Evolutionary conservation across 2,797 vertebrate genomes (phyloP), one percentile per base, ranked within the genome.

Genomic region (Propithecus deckenii): DNA sequence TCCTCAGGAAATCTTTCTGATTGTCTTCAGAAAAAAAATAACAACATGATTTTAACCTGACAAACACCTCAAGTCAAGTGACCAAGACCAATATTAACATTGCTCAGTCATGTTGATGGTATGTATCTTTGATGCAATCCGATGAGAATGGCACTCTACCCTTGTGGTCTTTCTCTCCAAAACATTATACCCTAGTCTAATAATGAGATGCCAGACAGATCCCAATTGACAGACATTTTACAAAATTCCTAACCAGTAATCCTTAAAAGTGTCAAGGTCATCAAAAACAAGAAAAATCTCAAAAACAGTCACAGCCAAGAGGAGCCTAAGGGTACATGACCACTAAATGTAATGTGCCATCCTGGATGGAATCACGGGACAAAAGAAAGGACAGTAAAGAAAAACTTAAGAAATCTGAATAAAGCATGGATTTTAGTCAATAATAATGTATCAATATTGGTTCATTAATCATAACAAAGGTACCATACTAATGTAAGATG

Each of bases 11-110:
- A 94, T 67, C 6, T 13, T 25, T 55, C 72, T 50, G 25, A 71
- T 38, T 55, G 6, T 84, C 61, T 86, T 91, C 25, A 91, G 67
- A 30, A 86, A 92, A 94, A 46, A 86, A 71, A 32, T 48, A 28
- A 86, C 89, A 96, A 72, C 30, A n/a, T 85, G 57, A 92, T 74
- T 95, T 46, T 65, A 80, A 79, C 3, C 2, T 85, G 50, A 96
- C 20, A 96, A 71, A 84, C 18, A 76, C 30, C 55, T 35, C n/a
- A n/a, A 81, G 38, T 18, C 32, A 72, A 92, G 55, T 43, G 17
- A 81, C 50, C 67, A 88, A 78, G 8, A 32, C 76, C 10, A 55
- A 48, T 13, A 69, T 35, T 79, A 55, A 28, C 38, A 30, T 17
- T 13, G 38, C 74, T 67, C 41, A 50, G 72, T 61, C 22, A 9